Base-by-base conservation (phyloP, 2,797 vertebrate genomes). In the Petrocephalus schoutedeni region DNA sequence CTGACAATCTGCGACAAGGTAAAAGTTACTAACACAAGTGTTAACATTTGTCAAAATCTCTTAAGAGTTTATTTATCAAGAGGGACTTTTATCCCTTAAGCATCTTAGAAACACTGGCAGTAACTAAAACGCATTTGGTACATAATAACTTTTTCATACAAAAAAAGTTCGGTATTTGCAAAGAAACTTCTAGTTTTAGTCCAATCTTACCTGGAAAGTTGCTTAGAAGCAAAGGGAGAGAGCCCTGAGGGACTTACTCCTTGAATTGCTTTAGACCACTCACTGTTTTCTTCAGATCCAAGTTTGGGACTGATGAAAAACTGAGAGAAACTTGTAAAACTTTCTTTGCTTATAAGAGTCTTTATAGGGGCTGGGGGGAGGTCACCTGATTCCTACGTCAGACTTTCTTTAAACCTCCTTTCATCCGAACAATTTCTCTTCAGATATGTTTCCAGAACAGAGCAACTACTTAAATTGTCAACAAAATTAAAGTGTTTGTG, bases 341-440 rank as follows among this genome's bases (percentile, higher is more conserved):
- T 92, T 93, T 90, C 91, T 88, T 87, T 90, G 90, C 90, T 95
- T 96, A 93, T 94, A 95, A 94, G 89, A 91, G 89, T 88, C 88
- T 89, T 89, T 89, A 86, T 86, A 89, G 64, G 10, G 88, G 86
- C 89, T 86, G 87, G 88, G 53, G 89, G 89, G 53, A 87, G 84
- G 95, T 95, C 95, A 96, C 92, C 92, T 96, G 95, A 94, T 90
- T 90, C 54, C 91, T 93, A 94, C 95, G 95, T 95, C 94, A 94
- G 74, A 87, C 32, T 89, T 90, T 89, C 84, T 89, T 88, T 28
- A 58, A 67, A 28, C 84, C 58, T 80, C 59, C 51, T 77, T 61
- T 12, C 85, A 58, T 45, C 57, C 51, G 58, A 71, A 86, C 83
- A 84, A 84, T 84, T 45, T 85, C 53, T 89, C 54, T 77, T 86